Evolutionary conservation across 2,113 vertebrate species (phyloP).

Genomic region (Machaerirhynchus nigripectus): DNA sequence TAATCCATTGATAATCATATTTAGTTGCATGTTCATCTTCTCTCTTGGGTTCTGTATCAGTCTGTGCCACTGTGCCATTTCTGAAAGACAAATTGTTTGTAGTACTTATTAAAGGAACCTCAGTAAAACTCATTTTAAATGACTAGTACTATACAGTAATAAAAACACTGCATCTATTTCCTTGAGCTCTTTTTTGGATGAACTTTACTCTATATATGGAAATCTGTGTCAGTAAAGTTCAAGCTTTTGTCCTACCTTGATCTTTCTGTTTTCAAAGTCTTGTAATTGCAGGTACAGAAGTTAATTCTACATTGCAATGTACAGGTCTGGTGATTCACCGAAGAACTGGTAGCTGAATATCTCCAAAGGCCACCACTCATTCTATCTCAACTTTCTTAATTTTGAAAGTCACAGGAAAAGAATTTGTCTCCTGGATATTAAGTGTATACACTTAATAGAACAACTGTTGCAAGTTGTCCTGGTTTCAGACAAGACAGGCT

Average conservation of each 20-base stretch:
- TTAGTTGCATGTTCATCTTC: not conserved
- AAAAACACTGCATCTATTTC: not conserved
- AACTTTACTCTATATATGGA: not conserved
- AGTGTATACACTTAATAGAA: too few species aligned
- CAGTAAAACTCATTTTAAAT: not conserved
- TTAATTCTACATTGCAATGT: not conserved
- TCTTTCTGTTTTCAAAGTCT: not conserved
- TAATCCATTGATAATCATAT: not conserved
- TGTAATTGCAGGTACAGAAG: not conserved
- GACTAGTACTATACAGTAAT: not conserved
- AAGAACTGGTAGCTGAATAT: not conserved
- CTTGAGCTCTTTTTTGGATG: not conserved
- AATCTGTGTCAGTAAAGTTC: not conserved
- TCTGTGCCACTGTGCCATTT: not conserved
- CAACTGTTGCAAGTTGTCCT: not conserved
- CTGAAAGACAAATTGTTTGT: not conserved
- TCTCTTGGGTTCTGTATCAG: not conserved
- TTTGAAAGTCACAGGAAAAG: not conserved
- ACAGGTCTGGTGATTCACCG: not conserved
- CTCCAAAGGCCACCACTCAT: not conserved
- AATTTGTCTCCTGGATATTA: not conserved
- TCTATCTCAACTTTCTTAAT: not conserved
- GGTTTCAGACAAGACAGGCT: not conserved
- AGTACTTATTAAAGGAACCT: not conserved
- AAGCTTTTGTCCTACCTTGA: not conserved